Evolutionary conservation across 2,888 invertebrate genomes (phyloP), one percentile per base, ranked within the genome.

Genomic region (Melinaea marsaeus): DNA sequence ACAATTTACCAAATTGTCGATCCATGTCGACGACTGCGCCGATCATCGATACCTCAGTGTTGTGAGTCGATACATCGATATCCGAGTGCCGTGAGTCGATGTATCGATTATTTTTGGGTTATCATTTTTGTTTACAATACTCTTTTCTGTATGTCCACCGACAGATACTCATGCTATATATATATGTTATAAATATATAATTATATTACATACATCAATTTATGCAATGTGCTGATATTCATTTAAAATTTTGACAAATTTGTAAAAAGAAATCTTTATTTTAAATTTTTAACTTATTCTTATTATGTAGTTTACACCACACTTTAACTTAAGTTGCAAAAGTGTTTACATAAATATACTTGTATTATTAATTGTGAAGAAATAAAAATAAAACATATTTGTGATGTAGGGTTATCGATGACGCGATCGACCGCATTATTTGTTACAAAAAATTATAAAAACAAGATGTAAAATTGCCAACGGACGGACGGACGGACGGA

Each of bases 1-100:
- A 88, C 89, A 88, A 90, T 90, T 90, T 90, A 90, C 90, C 78
- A 90, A 90, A 90, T 90, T 89, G 89, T 90, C 83, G 86, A 87
- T 84, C 87, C 87, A 85, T 88, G 89, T 86, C 89, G 88, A 86
- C 88, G 83, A 84, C 84, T 83, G 85, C 79, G 75, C 79, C 83
- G 85, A 80, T 80, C 78, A 79, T 78, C 78, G 79, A 80, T 79
- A 74, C 74, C 65, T 72, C 83, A 85, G 87, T 81, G 88, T 70
- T 82, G 87, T 70, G 73, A 22, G 67, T 65, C 63, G 64, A 64
- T 65, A 22, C 78, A 79, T 78, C 78, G 79, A 80, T 79, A 74
- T 74, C 65, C 72, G 83, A 85, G 87, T 81, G 88, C 70, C 81
- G 87, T 70, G 73, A 22, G 67, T 65, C 63, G 64, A 64, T 71